Base-by-base conservation (phyloP, 2,888 invertebrate genomes). In the Callimorpha dominula region DNA sequence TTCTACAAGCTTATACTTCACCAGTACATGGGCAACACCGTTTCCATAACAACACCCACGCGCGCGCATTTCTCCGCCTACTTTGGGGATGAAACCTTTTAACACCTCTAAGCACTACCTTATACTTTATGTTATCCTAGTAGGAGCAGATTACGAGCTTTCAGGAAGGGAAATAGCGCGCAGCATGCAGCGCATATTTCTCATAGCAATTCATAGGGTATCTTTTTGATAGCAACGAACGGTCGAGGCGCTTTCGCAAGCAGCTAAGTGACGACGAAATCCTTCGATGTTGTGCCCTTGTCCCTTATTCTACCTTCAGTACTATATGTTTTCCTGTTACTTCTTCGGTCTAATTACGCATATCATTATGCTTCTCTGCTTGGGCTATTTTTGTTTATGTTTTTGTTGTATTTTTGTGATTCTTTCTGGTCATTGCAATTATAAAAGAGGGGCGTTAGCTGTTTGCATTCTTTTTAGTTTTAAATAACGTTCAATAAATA, bases 101-200 rank as follows among this genome's bases (percentile, higher is more conserved):
- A 12, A 76, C 76, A 66, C 76, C 76, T 80, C 74, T 91, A 88
- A 89, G 89, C 80, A 90, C 83, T 81, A 73, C 81, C 81, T 79
- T 63, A 54, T 1, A 40, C 43, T 75, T 91, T 92, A 92, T 97
- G 96, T 73, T 86, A 68, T 83, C 97, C 97, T 96, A 89, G 90
- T 96, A 89, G 87, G 88, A 93, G 93, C 96, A 96, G 96, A 96
- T 96, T 96, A 95, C 96, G 94, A 96, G 96, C 96, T 97, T 97
- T 97, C 97, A 97, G 97, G 97, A 97, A 96, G 95, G 92, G 90
- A 91, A 92, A 88, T 85, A 84, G 84, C 86, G 81, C 87, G 85
- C 87, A 87, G 81, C 86, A 85, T 81, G 76, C 72, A 78, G 82
- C 87, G 85, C 88, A 89, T 86, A 86, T 82, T 86, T 85, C 82